phyloP scores from a whole-genome alignment of 1,140 invertebrate genomes.

The Danaus plexippus region DNA sequence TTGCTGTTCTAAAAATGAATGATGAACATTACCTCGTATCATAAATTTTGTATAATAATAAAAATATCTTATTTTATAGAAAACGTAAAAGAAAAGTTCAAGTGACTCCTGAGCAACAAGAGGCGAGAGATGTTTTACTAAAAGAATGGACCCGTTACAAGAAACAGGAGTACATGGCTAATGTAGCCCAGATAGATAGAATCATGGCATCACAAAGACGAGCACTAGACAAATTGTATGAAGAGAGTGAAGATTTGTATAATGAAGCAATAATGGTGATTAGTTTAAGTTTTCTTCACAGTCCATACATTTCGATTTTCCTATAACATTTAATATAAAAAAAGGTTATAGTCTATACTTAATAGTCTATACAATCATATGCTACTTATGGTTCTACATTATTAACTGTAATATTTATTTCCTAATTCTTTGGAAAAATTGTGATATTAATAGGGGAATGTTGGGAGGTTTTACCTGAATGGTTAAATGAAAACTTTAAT shows the following conservation, averaged over 20 bases:
- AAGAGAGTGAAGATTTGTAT: constrained; percentile 87
- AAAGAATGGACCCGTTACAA: constrained; percentile 85
- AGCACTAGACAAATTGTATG: constrained; percentile 82
- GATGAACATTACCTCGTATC: too few species aligned
- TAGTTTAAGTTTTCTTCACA: not conserved
- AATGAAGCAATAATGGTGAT: constrained; percentile 83
- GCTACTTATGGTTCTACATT: too few species aligned
- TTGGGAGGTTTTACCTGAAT: too few species aligned
- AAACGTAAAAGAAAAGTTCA: constrained; percentile 47
- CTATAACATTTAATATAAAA: too few species aligned
- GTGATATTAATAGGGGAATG: too few species aligned
- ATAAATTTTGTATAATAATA: not conserved
- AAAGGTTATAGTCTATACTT: too few species aligned
- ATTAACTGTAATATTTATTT: too few species aligned
- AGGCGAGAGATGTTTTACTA: constrained; percentile 61
- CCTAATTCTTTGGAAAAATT: too few species aligned
- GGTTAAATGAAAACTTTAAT: too few species aligned
- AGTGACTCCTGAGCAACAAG: constrained; percentile 35
- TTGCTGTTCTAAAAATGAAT: constrained; percentile 2
- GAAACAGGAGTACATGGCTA: constrained; percentile 73
- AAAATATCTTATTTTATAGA: constrained; percentile 21
- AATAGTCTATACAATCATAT: too few species aligned
- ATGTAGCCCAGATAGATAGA: constrained; percentile 79
- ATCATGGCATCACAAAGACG: constrained; percentile 79
- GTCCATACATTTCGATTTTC: too few species aligned